Percentiles rank a stretch among this genome's conserved stretches.
phyloP scores from a whole-genome alignment of 2,113 vertebrate species.

The Mesitornis unicolor region DNA sequence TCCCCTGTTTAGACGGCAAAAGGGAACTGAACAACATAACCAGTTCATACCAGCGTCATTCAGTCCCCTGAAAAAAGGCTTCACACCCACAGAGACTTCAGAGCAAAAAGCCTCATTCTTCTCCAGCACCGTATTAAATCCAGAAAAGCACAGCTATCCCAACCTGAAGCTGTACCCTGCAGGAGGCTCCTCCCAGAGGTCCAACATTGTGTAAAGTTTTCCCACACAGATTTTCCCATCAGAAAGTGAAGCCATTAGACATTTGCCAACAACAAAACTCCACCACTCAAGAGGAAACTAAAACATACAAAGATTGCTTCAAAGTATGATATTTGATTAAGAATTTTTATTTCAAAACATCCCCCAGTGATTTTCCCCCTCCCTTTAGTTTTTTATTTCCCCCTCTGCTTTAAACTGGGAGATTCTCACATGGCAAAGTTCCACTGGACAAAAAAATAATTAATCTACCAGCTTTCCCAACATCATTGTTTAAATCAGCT shows the following conservation, averaged over 20 bases:
- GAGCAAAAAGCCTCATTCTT: background rate
- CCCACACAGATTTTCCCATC: slow-evolving; percentile 43
- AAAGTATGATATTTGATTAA: background rate
- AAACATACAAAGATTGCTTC: background rate
- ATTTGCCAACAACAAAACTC: slow-evolving; percentile 11
- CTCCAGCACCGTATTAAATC: background rate
- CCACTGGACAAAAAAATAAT: background rate
- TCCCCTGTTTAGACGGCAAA: background rate
- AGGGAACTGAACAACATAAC: background rate
- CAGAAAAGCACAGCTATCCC: background rate
- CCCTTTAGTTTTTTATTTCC: background rate
- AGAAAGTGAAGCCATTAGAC: background rate
- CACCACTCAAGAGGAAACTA: background rate
- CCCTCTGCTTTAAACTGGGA: background rate
- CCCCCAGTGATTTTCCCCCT: background rate
- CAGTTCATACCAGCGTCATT: background rate
- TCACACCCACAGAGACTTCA: rapidly evolving
- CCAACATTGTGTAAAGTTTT: background rate
- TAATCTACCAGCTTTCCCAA: background rate
- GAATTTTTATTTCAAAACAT: background rate
- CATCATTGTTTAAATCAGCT: slow-evolving; percentile 12
- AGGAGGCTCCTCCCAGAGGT: background rate
- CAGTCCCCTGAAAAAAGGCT: background rate
- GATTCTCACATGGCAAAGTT: background rate
- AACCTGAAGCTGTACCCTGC: background rate